These are phyloP conservation scores for Calameuta filiformis DNA, from an alignment of 2,888 invertebrate species.

Conservation along the genomic window DNA sequence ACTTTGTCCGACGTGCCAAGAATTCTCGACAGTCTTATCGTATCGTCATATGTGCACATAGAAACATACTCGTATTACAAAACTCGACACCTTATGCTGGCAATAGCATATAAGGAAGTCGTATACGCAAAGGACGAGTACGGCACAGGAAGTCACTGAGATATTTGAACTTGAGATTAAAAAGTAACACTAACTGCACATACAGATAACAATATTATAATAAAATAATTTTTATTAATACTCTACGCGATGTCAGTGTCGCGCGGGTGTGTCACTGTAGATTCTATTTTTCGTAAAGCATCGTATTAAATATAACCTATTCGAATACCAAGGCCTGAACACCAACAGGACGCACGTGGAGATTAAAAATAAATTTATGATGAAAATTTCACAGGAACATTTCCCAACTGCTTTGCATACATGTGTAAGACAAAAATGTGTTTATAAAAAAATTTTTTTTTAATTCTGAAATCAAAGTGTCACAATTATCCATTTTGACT, in stretches of 20 bases:
- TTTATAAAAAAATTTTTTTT: too few relatives aligned
- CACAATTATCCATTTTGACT: not conserved
- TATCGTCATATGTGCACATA: not conserved
- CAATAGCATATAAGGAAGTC: not conserved
- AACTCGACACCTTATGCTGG: not conserved
- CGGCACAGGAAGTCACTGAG: not conserved
- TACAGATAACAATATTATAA: not conserved
- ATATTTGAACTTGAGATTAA: not conserved
- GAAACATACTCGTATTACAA: not conserved
- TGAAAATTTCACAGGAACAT: not conserved
- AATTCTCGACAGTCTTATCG: not conserved
- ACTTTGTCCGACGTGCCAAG: not conserved
- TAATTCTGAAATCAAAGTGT: not conserved
- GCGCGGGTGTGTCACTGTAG: not conserved
- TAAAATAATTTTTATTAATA: not conserved
- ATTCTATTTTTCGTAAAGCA: conserved; percentile 2
- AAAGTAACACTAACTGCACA: not conserved
- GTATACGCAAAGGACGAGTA: not conserved
- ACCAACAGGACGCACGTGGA: not conserved
- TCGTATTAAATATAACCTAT: not conserved
- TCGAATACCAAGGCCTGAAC: not conserved
- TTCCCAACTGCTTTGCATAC: not conserved
- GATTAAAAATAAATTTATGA: not conserved
- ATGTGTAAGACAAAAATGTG: too few relatives aligned
- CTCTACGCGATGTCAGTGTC: not conserved